These are phyloP conservation scores for Okapia johnstoni DNA, from an alignment of 2,113 vertebrate genomes.

Conservation along the genomic window DNA sequence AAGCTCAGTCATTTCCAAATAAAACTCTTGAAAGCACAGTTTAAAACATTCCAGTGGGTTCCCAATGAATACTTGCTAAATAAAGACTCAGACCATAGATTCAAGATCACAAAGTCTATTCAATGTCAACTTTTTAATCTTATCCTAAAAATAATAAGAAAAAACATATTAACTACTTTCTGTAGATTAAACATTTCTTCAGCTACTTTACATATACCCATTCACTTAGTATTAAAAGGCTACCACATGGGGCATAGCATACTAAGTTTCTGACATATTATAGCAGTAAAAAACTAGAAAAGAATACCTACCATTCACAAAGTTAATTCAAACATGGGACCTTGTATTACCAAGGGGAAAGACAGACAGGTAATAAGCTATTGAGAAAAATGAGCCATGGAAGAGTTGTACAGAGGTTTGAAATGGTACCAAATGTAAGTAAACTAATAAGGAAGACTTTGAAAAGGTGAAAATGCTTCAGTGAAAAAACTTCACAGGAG, in stretches of 20 bases:
- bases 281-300: not conserved
- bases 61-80: not conserved
- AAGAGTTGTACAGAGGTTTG: not conserved
- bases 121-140: not conserved
- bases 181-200: not conserved
- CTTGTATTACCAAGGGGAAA: not conserved
- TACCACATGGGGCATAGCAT: not conserved
- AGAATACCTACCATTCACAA: not conserved
- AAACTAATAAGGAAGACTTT: not conserved
- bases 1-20: not conserved
- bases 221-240: not conserved
- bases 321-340: not conserved
- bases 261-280: not conserved
- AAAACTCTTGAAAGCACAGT: not conserved
- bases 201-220: not conserved
- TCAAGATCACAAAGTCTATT: not conserved
- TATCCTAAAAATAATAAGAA: not conserved
- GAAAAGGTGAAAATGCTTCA: not conserved
- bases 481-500: not conserved
- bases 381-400: not conserved
- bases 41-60: not conserved
- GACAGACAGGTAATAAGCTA: not conserved
- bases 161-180: not conserved
- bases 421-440: not conserved
- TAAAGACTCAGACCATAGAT: not conserved